phyloP scores from a whole-genome alignment of 2,888 invertebrate genomes.

The Tenthredo notha region DNA sequence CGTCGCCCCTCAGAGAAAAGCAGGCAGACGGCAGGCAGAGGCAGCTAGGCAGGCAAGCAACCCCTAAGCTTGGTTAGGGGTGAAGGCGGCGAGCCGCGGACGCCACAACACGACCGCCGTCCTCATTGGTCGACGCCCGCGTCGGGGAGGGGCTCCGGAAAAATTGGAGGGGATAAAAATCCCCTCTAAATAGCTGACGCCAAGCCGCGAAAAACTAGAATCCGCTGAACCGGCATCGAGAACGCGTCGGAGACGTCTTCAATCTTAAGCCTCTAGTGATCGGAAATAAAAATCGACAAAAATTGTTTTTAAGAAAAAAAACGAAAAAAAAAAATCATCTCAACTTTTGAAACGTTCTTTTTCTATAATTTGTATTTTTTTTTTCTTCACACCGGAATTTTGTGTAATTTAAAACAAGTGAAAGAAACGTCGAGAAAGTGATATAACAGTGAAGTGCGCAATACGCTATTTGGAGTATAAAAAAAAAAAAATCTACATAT shows the following conservation, averaged over 20 bases:
- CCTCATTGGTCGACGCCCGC: constrained; percentile 76
- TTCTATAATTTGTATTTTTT: not conserved
- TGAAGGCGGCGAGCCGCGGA: constrained; percentile 78
- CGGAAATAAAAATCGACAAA: not conserved
- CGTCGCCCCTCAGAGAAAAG: constrained; percentile 36
- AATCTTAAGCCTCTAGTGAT: constrained; percentile 1
- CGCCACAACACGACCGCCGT: constrained; percentile 78
- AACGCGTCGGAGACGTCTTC: constrained; percentile 64
- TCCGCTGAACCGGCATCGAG: constrained; percentile 77
- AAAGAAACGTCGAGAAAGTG: not conserved
- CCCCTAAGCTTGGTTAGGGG: constrained; percentile 74
- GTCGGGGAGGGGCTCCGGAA: constrained; percentile 77
- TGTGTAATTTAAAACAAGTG: not conserved
- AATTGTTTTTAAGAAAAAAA: not conserved
- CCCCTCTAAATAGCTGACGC: constrained; percentile 77
- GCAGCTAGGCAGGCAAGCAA: constrained; percentile 56
- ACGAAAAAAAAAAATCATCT: not conserved
- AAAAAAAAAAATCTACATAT: not conserved
- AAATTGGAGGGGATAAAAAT: constrained; percentile 77
- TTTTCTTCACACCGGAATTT: not conserved
- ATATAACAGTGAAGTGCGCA: constrained; percentile 32
- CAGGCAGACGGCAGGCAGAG: constrained; percentile 51
- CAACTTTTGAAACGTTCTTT: not conserved
- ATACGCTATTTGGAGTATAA: constrained; percentile 27
- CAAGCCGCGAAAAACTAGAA: constrained; percentile 77